Base-by-base conservation (phyloP, 2,888 invertebrate genomes). In the Chrysomela aeneicollis region DNA sequence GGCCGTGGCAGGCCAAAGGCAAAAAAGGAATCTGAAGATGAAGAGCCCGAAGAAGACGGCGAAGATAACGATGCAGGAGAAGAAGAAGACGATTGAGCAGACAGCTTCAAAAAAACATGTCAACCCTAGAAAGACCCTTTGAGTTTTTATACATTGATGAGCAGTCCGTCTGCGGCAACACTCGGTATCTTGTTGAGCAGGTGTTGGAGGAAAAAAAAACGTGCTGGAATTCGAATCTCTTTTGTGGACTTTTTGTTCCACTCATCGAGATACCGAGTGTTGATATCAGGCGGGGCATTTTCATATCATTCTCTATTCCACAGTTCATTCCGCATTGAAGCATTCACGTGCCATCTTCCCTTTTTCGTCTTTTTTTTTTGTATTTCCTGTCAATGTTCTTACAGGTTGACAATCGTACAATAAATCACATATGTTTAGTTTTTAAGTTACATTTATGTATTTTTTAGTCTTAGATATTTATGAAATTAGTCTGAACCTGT, bases 1-100 rank as follows among this genome's bases (percentile, higher is more conserved):
- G 79, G 85, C 2, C 81, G 85, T 55, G 85, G 85, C 3, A 74
- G 85, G 61, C 84, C 85, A 65, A 84, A 83, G 76, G 82, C 80
- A 66, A 83, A 81, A 55, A 82, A 83, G 52, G 76, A 81, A 30
- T 76, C 79, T 3, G 82, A 82, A 50, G 83, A 82, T 19, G 81
- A 84, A 49, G 81, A 80, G 32, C 81, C 73, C 18, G 79, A 84
- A 37, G 84, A 84, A 47, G 82, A 82, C 57, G 83, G 79, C 4
- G 82, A 83, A 32, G 83, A 82, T 12, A 81, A 84, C 51, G 79
- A 73, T 57, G 77, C 67, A 15, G 79, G 72, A 52, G 81, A 81
- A 57, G 81, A 80, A 53, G 79, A 79, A 59, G 82, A 81, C 59
- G 80, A 81, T 55, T 59, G 37, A 59, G 26, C 37, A 51, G 22